phyloP scores from a whole-genome alignment of 2,113 vertebrate genomes.

The Prunella fulvescens region DNA sequence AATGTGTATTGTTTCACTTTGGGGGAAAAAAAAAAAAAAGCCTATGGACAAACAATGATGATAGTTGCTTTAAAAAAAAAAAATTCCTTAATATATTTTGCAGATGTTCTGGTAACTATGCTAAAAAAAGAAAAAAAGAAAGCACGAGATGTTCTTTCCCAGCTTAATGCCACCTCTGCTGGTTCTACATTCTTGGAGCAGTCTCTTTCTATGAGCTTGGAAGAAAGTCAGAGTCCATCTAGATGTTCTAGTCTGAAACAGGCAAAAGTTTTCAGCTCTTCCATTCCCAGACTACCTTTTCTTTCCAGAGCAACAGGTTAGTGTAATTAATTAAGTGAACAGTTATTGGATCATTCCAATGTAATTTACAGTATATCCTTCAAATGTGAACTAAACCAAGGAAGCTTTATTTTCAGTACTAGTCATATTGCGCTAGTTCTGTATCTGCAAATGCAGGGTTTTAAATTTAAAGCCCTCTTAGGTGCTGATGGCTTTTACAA shows the following conservation, averaged over 20 bases:
- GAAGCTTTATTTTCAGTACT: not conserved
- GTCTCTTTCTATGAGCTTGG: not conserved
- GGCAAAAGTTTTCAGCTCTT: not conserved
- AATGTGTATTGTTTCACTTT: not conserved
- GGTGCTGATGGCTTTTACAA: not conserved
- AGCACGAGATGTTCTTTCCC: conserved; percentile 66
- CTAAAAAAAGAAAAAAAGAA: conserved; percentile 89
- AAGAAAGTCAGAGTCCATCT: not conserved
- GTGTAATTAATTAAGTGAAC: not conserved
- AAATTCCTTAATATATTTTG: conserved; percentile 61
- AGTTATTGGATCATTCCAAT: not conserved
- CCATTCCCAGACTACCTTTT: not conserved
- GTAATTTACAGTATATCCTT: not conserved
- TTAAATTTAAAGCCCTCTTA: not conserved
- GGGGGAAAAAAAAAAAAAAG: not conserved
- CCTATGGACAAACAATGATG: not conserved
- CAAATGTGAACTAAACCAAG: not conserved
- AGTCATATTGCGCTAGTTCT: not conserved
- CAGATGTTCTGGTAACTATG: conserved; percentile 88
- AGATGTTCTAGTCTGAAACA: not conserved
- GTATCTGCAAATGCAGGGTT: not conserved
- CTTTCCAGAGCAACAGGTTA: conserved; percentile 64
- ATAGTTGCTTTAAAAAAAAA: not conserved
- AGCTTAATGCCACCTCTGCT: conserved; percentile 13
- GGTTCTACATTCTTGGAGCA: not conserved